These are phyloP conservation scores for Macroglossus sobrinus DNA, from an alignment of 2,113 vertebrate genomes.

Conservation along the genomic window DNA sequence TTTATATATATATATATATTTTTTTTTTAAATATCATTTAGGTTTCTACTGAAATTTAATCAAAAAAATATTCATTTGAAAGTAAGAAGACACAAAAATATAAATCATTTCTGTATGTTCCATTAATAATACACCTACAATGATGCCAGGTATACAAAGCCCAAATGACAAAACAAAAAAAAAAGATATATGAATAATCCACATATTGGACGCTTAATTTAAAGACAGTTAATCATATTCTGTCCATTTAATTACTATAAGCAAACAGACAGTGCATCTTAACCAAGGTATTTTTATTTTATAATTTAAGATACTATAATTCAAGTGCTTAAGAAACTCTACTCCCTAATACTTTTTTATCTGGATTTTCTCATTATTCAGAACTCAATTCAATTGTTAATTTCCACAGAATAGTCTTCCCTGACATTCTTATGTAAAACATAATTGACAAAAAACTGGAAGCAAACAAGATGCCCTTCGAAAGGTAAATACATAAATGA, in stretches of 20 bases:
- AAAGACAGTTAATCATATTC: not conserved
- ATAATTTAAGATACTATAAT: not conserved
- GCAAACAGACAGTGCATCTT: not conserved
- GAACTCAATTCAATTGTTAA: not conserved
- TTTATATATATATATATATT: not conserved
- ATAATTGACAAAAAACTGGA: not conserved
- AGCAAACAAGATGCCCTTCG: not conserved
- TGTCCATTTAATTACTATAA: not conserved
- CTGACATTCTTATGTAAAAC: not conserved
- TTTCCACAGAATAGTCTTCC: not conserved
- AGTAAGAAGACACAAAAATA: not conserved
- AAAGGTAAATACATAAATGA: not conserved
- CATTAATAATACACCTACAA: not conserved
- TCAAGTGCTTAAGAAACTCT: not conserved
- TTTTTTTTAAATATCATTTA: not conserved
- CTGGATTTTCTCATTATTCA: not conserved
- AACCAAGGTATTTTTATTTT: not conserved
- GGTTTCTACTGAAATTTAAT: not conserved
- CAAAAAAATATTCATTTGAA: not conserved
- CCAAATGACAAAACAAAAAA: not conserved
- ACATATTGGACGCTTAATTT: not conserved
- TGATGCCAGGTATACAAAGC: not conserved
- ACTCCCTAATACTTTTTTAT: not conserved
- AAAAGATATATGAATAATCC: not conserved
- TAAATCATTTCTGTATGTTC: not conserved